These are phyloP conservation scores for Lophotriccus pileatus DNA, from an alignment of 2,797 vertebrate species.

Conservation along the genomic window DNA sequence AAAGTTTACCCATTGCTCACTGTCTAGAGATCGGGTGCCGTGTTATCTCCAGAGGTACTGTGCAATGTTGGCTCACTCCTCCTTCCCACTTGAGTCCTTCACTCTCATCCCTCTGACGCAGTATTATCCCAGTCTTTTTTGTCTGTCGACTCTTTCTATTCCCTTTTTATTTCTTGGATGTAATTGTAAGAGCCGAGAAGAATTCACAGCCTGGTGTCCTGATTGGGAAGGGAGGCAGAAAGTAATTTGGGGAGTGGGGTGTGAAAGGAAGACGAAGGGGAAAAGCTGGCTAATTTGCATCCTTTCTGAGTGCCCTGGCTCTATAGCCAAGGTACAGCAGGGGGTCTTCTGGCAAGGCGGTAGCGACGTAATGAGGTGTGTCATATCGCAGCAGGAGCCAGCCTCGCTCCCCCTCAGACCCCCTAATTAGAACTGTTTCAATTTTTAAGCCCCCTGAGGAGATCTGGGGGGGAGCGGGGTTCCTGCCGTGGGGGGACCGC, in stretches of 20 bases:
- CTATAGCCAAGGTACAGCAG: slow-evolving; percentile 59
- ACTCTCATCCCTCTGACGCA: neutral
- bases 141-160: neutral
- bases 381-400: slow-evolving; percentile 54
- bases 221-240: slow-evolving; percentile 21
- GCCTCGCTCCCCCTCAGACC: slow-evolving; percentile 18
- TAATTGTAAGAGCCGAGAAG: slow-evolving; percentile 17
- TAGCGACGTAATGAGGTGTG: slow-evolving; percentile 66
- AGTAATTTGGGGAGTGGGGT: slow-evolving; percentile 38
- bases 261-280: slow-evolving; percentile 31
- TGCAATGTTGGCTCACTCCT: neutral
- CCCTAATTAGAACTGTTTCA: slow-evolving; percentile 70
- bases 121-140: neutral
- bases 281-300: slow-evolving; percentile 63
- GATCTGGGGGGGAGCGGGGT: neutral
- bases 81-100: neutral
- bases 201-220: neutral
- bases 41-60: neutral
- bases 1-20: neutral
- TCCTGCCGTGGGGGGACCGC: neutral
- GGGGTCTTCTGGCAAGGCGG: slow-evolving; percentile 56
- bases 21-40: neutral
- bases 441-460: slow-evolving; percentile 39
- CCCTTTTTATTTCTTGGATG: slow-evolving; percentile 7
- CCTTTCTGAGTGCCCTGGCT: slow-evolving; percentile 57